Conservation (phyloP, 2,888 invertebrate species). For the Limnephilus auricula region DNA sequence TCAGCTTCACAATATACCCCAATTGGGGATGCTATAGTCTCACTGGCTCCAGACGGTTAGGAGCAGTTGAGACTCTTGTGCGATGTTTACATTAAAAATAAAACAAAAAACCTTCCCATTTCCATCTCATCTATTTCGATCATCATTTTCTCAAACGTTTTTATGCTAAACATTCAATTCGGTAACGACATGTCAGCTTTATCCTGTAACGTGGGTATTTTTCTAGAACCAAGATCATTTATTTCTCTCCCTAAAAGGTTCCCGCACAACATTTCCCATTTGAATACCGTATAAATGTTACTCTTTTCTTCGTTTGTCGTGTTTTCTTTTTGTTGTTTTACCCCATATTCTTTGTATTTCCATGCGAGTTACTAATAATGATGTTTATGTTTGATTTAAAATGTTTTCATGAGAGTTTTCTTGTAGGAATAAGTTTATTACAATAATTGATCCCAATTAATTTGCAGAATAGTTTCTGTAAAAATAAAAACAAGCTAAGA, state of each 20-base stretch:
- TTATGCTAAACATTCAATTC: not conserved
- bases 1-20: too few relatives aligned
- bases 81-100: not conserved
- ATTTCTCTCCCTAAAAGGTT: not conserved
- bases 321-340: not conserved
- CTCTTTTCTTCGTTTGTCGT: not conserved
- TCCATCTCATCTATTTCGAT: not conserved
- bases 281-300: not conserved
- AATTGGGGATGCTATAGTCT: too few relatives aligned
- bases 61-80: too few relatives aligned
- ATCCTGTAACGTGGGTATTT: not conserved
- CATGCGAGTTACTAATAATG: too few relatives aligned
- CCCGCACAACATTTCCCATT: not conserved
- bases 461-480: not conserved
- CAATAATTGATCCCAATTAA: too few relatives aligned
- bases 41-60: too few relatives aligned
- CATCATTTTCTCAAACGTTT: not conserved
- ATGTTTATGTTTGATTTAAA: too few relatives aligned
- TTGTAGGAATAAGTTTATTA: not conserved
- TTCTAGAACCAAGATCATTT: not conserved
- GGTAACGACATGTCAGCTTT: not conserved
- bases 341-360: not conserved
- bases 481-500: too few relatives aligned
- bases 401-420: not conserved
- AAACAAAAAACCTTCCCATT: not conserved